Base-by-base conservation (phyloP, 2,888 invertebrate species). In the Cecidostiba fungosa region DNA sequence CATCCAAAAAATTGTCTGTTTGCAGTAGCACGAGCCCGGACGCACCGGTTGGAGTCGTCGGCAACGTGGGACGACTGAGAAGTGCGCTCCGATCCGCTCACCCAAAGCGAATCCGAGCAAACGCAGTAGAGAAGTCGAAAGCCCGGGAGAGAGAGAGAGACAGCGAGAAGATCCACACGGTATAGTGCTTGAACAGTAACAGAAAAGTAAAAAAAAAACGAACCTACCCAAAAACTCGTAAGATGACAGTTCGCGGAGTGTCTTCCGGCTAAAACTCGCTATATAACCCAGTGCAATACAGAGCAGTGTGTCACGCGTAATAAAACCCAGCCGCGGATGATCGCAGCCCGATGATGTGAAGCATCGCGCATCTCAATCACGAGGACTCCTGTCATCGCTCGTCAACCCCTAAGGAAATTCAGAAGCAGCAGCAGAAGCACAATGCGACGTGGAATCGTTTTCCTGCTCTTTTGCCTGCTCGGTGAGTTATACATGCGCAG, bases 391-490 rank as follows among this genome's bases (percentile, higher is more conserved):
- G 54, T 59, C 39, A 39, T 39, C 39, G 70, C 14, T n/a, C 16
- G 29, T 32, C 19, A 29, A 16, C 5, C 19, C n/a, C 59, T n/a
- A 59, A 47, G 32, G 14, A 29, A 29, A 69, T 76, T 47, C 36
- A 72, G 10, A 26, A 29, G 36, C 16, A 32, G 6, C 16, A n/a
- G n/a, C n/a, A n/a, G n/a, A n/a, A n/a, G 16, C 89, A 90, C 87
- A 88, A 92, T 92, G 91, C 66, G 89, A 88, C 87, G 12, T 14
- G 43, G 86, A 87, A 88, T 29, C 88, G 87, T 91, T 86, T 88
- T 92, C 85, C 87, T 92, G 88, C 89, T 92, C 87, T 90, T 88
- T 88, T 91, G 89, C 88, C 89, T 89, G 82, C 88, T 92, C 88
- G 92, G 92, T 92, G 90, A 92, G 92, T 92, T 86, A 43, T 32